Base-by-base conservation (phyloP, 2,797 vertebrate genomes). In the Cynodonichthys magdalenae region DNA sequence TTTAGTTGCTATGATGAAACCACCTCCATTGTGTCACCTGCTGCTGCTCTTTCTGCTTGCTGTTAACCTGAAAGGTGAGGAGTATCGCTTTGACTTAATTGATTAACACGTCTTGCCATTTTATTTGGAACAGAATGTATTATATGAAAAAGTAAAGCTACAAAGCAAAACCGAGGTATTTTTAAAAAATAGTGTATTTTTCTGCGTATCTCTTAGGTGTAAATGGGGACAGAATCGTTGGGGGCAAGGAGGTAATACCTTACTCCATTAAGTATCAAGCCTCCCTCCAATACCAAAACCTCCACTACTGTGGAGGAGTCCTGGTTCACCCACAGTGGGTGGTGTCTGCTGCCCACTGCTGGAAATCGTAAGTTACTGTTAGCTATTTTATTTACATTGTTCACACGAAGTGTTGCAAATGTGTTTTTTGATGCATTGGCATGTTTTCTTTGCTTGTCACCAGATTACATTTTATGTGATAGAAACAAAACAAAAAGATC, bases 321-420 rank as follows among this genome's bases (percentile, higher is more conserved):
- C 89, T 95, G 54, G 64, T 94, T 50, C 71, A 85, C 17, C 63
- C 71, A 0, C 84, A 90, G 76, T 94, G 92, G 94, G 92, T 94
- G 81, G 79, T 90, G 62, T 88, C 92, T 90, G 94, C 94, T 65
- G 93, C 93, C 85, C 92, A 93, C 90, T 95, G 94, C 87, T 93
- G 92, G 92, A 92, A 83, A 60, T 92, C 92, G 91, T 94, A 44
- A 87, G 93, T 91, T 48, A 86, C 66, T 89, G 71, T 56, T n/a
- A 7, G 19, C 42, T 47, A 19, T 4, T 11, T 39, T 54, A 19
- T 44, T n/a, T 19, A n/a, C 5, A 19, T 24, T 42, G 5, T 58
- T 15, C 18, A 49, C 18, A 5, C 15, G 24, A 24, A 24, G 24
- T 24, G 24, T 36, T 4, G 15, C 20, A 10, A 31, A 31, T 31